Base-by-base conservation (phyloP, 2,797 vertebrate species). In the Triplophysa bombifrons region DNA sequence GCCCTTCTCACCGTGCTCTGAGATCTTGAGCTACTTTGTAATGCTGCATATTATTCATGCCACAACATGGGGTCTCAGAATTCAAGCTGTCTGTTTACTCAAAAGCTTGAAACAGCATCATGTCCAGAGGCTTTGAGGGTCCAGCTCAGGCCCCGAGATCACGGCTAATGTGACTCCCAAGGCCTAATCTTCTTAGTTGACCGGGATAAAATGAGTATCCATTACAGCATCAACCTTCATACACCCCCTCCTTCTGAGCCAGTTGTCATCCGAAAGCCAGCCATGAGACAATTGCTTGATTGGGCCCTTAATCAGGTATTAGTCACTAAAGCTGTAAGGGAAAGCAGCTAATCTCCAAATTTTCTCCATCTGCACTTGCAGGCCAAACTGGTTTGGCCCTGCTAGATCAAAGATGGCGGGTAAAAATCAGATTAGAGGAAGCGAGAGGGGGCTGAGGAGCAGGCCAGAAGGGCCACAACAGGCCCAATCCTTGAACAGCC, bases 131-230 rank as follows among this genome's bases (percentile, higher is more conserved):
- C 93, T 89, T 92, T 90, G 63, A 93, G 94, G 93, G 93, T 91
- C 92, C 92, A 95, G 93, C 93, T 94, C 65, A 93, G 94, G 92
- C 95, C 94, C 91, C 88, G 93, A 95, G 96, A 97, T 96, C 95
- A 95, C 84, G 92, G 95, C 95, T 98, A 98, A 98, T 98, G 94
- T 96, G 96, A 96, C 75, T 83, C 95, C 95, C 92, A 92, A 96
- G 93, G 95, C 94, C 96, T 99, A 98, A 99, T 99, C 98, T 98
- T 96, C 96, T 98, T 98, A 98, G 95, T 94, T 95, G 92, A 93
- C 93, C 88, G 90, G 96, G 96, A 97, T 98, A 95, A 97, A 97
- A 94, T 95, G 94, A 96, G 96, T 96, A 97, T 98, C 97, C 95
- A 96, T 99, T 98, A 98, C 96, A 89, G 94, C 96, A 96, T 96